A percentile compares a stretch with the other conserved stretches of the same genome.
Evolutionary conservation across 2,113 vertebrate species (phyloP).

Genomic region (Cygnus atratus): DNA sequence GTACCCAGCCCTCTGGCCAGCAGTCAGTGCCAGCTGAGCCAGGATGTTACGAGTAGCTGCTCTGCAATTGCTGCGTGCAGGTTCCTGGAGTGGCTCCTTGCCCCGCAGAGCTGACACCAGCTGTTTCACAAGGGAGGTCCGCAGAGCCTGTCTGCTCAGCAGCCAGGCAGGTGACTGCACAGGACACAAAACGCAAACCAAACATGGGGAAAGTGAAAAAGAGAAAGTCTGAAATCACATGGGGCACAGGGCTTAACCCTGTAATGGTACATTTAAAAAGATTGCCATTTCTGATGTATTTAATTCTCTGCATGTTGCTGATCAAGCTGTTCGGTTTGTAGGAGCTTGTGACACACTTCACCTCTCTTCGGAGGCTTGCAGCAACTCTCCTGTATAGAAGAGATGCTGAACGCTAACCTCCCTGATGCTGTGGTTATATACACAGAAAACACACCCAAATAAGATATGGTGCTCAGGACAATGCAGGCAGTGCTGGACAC

Average conservation of each 20-base stretch:
- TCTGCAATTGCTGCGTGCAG: fast-evolving
- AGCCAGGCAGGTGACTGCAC: background rate
- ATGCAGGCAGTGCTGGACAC: background rate
- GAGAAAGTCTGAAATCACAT: background rate
- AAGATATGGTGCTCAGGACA: background rate
- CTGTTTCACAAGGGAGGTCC: background rate
- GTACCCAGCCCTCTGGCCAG: background rate
- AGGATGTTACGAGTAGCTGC: background rate
- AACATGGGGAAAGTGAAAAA: background rate
- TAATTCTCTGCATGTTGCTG: background rate
- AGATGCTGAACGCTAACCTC: background rate
- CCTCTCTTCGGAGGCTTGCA: background rate
- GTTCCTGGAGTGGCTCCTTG: background rate
- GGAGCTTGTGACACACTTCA: background rate
- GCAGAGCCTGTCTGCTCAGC: background rate
- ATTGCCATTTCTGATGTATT: background rate
- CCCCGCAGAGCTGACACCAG: background rate
- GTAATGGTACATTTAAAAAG: background rate
- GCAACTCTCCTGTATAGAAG: background rate
- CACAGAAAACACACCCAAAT: background rate
- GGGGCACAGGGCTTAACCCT: background rate
- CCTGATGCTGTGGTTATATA: background rate
- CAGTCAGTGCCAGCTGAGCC: fast-evolving
- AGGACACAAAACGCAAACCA: background rate
- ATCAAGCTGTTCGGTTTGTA: background rate